Evolutionary conservation across 1,140 invertebrate genomes (phyloP).

Genomic region (Asobara japonica): DNA sequence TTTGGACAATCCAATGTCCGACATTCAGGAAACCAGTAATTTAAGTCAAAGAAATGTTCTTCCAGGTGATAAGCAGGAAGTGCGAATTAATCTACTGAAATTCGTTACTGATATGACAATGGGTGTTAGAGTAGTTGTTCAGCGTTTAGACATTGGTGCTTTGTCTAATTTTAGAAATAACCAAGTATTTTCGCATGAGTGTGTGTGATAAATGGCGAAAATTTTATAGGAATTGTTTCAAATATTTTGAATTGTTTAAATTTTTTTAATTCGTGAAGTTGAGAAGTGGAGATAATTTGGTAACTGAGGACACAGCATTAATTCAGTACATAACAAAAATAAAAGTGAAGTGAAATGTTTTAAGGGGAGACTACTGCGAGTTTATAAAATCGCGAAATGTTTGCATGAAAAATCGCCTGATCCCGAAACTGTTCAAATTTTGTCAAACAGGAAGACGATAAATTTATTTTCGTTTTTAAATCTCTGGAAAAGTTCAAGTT

Average conservation of each 20-base stretch:
- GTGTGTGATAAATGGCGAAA: neutral
- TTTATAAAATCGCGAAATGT: too few relatives aligned
- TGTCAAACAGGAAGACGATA: too few relatives aligned
- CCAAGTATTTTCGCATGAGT: neutral
- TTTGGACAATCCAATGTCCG: too few relatives aligned
- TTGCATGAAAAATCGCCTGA: too few relatives aligned
- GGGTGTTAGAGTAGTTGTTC: slow-evolving; percentile 56
- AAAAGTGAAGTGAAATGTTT: too few relatives aligned
- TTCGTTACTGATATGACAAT: slow-evolving; percentile 57
- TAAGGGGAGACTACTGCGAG: too few relatives aligned
- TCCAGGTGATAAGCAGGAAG: neutral
- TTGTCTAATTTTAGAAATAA: slow-evolving; percentile 33
- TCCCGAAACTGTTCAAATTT: too few relatives aligned
- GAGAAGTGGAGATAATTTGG: too few relatives aligned
- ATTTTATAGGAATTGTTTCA: neutral
- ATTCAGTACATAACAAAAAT: too few relatives aligned
- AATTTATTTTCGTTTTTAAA: too few relatives aligned
- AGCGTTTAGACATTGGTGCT: slow-evolving; percentile 50
- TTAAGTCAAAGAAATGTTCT: neutral
- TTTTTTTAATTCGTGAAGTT: neutral
- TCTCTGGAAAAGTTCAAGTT: too few relatives aligned
- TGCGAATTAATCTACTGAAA: slow-evolving; percentile 54
- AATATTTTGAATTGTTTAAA: neutral
- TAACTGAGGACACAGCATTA: too few relatives aligned
- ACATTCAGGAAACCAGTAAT: neutral